Evolutionary conservation across 2,113 vertebrate species (phyloP).

Genomic region (Xiphias gladius): DNA sequence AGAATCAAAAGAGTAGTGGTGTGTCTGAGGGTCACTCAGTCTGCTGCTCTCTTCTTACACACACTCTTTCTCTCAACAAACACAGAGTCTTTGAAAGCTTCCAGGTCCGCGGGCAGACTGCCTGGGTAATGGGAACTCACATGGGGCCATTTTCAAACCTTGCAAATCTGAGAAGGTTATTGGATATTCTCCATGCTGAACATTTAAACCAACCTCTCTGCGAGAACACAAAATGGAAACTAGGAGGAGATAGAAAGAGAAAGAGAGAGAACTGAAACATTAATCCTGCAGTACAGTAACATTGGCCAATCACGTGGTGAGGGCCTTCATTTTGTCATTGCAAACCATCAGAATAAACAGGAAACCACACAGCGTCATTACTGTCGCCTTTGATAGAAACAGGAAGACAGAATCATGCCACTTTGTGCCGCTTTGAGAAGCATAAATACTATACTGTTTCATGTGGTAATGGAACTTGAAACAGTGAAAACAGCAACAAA

Average conservation of each 20-base stretch:
- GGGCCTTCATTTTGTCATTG: slow-evolving; percentile 11
- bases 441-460: not conserved
- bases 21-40: not conserved
- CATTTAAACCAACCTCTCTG: not conserved
- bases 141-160: slow-evolving; percentile 19
- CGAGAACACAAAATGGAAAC: not conserved
- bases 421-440: slow-evolving; percentile 14
- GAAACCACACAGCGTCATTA: slow-evolving; percentile 69
- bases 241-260: not conserved
- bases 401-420: slow-evolving; percentile 12
- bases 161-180: slow-evolving; percentile 26
- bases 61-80: slow-evolving; percentile 21
- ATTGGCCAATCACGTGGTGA: not conserved
- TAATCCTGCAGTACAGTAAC: slow-evolving; percentile 11
- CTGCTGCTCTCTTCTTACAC: not conserved
- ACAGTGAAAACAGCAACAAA: slow-evolving; percentile 1
- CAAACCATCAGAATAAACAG: slow-evolving; percentile 68
- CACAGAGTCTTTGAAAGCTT: slow-evolving; percentile 35
- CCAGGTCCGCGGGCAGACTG: slow-evolving; percentile 31
- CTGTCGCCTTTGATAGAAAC: slow-evolving; percentile 32
- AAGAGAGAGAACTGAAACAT: not conserved
- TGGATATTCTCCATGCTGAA: not conserved
- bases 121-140: not conserved
- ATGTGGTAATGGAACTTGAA: not conserved
- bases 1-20: not conserved